Evolutionary conservation across 2,113 vertebrate species (phyloP), one percentile per base, ranked within the genome.

Genomic region (Rhinogobius similis): DNA sequence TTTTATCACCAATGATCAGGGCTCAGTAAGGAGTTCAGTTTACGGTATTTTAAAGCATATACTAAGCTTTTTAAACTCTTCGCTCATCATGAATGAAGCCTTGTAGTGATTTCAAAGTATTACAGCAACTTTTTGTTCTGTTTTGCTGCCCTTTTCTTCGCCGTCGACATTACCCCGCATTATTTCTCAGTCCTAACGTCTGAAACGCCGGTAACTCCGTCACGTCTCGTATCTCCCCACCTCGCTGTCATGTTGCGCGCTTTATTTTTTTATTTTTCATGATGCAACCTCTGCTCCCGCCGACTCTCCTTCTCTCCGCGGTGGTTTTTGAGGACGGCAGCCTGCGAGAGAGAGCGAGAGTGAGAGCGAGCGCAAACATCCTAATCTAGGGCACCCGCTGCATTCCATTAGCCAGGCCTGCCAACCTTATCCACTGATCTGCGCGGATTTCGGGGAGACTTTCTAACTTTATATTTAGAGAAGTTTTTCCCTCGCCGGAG

Each of bases 391-490:
- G 75, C 88, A 90, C 67, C 72, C 75, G 87, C 83, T 86, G 87
- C 86, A 91, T 91, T 82, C 88, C 88, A 90, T 92, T 92, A 92
- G 82, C 83, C 70, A 73, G 79, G 88, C 86, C 85, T 90, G 88
- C 87, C 89, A 89, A 84, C 86, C 83, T 82, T 87, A 89, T 90
- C 90, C 83, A 89, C 84, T 90, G 89, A 92, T 90, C 90, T 88
- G 80, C 82, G 50, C 18, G 62, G 87, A 90, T 89, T 89, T 85
- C 76, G 84, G 46, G 44, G 76, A 87, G 87, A 88, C 81, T 90
- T 85, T 89, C 76, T 84, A 88, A 89, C 88, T 91, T 88, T 86
- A 86, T 88, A 86, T 89, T 88, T 90, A 82, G 78, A 85, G 80
- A 76, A 85, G 83, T 83, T 88, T 76, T 78, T 81, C 66, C 86